Conservation (phyloP, 1,140 invertebrate species). For the Psilanteris sp. region DNA sequence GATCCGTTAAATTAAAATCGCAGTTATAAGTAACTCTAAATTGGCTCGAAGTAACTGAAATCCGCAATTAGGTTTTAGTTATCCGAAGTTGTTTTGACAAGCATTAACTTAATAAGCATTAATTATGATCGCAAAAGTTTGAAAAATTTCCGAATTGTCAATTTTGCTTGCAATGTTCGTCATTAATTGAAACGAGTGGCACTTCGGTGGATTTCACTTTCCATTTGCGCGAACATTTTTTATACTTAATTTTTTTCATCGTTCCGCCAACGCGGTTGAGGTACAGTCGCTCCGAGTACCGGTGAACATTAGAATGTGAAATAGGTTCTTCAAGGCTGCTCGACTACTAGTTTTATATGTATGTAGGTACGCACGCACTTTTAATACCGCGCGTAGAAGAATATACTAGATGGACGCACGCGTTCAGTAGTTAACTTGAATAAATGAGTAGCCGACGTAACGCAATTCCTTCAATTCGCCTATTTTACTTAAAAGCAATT, state of each 20-base stretch:
- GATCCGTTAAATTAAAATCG: no score
- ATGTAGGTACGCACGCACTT: slow-evolving; percentile 63
- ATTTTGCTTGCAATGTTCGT: slow-evolving; percentile 24
- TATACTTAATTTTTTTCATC: slow-evolving; percentile 48
- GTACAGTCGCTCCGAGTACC: slow-evolving; percentile 53
- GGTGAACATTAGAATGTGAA: slow-evolving; percentile 69
- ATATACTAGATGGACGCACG: slow-evolving; percentile 40
- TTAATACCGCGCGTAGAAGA: slow-evolving; percentile 64
- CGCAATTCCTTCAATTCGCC: slow-evolving; percentile 29
- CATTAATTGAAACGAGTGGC: slow-evolving; percentile 44
- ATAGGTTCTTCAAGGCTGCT: slow-evolving; percentile 67
- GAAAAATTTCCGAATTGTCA: slow-evolving; percentile 11
- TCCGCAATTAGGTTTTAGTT: slow-evolving; percentile 1
- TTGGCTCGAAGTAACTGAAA: slow-evolving; percentile 16
- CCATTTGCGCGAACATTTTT: slow-evolving; percentile 57
- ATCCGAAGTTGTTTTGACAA: not conserved
- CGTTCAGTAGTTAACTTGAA: slow-evolving; percentile 17
- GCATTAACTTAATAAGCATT: slow-evolving; percentile 3
- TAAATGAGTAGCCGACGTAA: slow-evolving; percentile 12
- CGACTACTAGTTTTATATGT: slow-evolving; percentile 63
- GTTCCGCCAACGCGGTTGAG: slow-evolving; percentile 60
- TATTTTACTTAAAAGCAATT: slow-evolving; percentile 16
- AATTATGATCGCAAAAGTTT: slow-evolving; percentile 2
- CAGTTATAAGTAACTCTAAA: no score
- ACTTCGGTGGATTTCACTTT: slow-evolving; percentile 59